Base-by-base conservation (phyloP, 2,888 invertebrate species). In the Temnothorax rugatulus region DNA sequence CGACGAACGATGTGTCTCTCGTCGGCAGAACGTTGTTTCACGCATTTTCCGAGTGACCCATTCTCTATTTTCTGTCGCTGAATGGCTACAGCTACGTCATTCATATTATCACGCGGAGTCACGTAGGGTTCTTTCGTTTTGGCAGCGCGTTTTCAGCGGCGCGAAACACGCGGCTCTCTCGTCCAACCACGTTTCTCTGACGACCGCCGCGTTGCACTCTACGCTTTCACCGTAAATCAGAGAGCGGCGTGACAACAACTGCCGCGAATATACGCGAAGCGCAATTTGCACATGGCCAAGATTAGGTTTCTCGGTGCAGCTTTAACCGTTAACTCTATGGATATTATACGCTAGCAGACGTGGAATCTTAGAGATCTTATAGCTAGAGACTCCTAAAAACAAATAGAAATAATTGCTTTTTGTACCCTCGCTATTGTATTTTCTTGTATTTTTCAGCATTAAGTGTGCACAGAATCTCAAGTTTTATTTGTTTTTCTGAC, bases 11-110 rank as follows among this genome's bases (percentile, higher is more conserved):
- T 18, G 13, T 38, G 63, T 63, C 11, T 74, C 34, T 61, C 34
- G 44, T 5, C 47, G 38, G 9, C 38, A 5, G 15, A 5, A 41
- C 34, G 25, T 50, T 47, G 13, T 63, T 47, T 29, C n/a, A 18
- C 25, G 38, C n/a, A 44, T 82, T 82, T 82, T 52, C 18, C 52
- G 68, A 54, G 38, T 63, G 82, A 75, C 15, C 73, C 38, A 29
- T 61, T 81, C 52, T 82, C 61, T 76, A 71, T 64, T 68, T 68
- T 79, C 79, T 50, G 47, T 18, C 71, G 21, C 47, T 79, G 79
- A 81, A 81, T 81, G 79, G 38, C 7, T 34, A 34, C 59, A 47
- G 18, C 47, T 71, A 61, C 71, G 73, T 81, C 73, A 50, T 73
- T 81, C 59, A 73, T 50, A 59, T 79, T 79, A 34, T 71, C 73